phyloP scores from a whole-genome alignment of 2,888 invertebrate species.

The Hermaeophaga mercurialis region DNA sequence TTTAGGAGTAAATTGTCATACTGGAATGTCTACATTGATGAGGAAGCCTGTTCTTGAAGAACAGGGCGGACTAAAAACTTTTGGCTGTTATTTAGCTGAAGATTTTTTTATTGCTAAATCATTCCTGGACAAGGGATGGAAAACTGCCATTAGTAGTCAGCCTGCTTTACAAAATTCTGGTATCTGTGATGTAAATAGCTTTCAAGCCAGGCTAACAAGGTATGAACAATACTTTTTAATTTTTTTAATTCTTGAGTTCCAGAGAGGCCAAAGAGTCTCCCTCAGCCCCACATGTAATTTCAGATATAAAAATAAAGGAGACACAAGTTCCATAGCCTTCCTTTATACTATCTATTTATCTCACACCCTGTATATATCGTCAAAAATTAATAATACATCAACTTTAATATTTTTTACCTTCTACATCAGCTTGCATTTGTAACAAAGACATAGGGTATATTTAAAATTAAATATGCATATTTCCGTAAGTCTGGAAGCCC shows the following conservation, averaged over 20 bases:
- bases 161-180: slow-evolving; percentile 97
- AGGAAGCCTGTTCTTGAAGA: slow-evolving; percentile 88
- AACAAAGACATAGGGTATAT: no score
- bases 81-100: slow-evolving; percentile 95
- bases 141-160: slow-evolving; percentile 86
- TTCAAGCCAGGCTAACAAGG: slow-evolving; percentile 79
- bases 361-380: no score
- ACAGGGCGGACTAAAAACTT: slow-evolving; percentile 87
- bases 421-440: no score
- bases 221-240: slow-evolving; percentile 38
- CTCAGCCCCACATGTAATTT: no score
- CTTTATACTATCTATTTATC: no score
- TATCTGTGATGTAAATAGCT: slow-evolving; percentile 79
- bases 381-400: no score
- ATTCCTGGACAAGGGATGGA: slow-evolving; percentile 87
- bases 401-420: no score
- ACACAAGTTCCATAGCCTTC: no score
- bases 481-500: no score
- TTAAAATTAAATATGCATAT: no score
- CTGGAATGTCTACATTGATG: slow-evolving; percentile 97
- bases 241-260: neutral
- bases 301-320: no score
- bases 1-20: slow-evolving; percentile 93
- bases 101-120: slow-evolving; percentile 97
- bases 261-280: no score